Evolutionary conservation across 2,113 vertebrate genomes (phyloP), one percentile per base, ranked within the genome.

Genomic region (Centropus bengalensis): DNA sequence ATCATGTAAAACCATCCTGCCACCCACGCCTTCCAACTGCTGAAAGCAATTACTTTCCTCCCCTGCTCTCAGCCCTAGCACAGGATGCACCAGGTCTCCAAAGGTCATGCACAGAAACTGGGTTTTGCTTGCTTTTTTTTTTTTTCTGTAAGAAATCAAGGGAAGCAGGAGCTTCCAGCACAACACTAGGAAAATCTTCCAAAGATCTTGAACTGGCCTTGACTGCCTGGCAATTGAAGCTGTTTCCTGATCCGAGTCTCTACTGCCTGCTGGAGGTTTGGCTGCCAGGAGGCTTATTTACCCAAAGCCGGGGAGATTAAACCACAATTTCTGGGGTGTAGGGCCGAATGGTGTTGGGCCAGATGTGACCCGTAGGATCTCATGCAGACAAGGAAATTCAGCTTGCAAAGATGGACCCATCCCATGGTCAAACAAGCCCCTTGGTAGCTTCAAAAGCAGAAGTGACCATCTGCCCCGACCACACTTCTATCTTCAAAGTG

Each of bases 41-140:
- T 91, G 91, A 71, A 67, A 95, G 89, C 93, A 94, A 92, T 93
- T 92, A 85, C 94, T 89, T 89, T 93, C 92, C 92, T 97, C 70
- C 85, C 63, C 79, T 88, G 88, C 93, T 95, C 88, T 77, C 93
- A 73, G 82, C 71, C 47, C 45, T 89, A 88, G 94, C 92, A 97
- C 96, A 96, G 97, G 97, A 97, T 96, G 96, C 82, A 5, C 71
- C 7, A n/a, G 93, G 95, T 96, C 95, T 96, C 76, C 60, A 40
- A 75, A 89, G 96, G 96, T 96, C 96, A 96, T 0, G 2, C 64
- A 89, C 87, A 95, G 42, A 94, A 96, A 97, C 24, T 55, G 56
- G 5, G 5, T 73, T 91, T 95, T 91, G 52, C 27, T 38, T 52
- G 52, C 15, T 36, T 44, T 30, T 78, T 45, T 78, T 68, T 62